A percentile compares a stretch with the other conserved stretches of the same genome.
These are phyloP conservation scores for Antheraea assamensis DNA, from an alignment of 2,888 invertebrate genomes.

Conservation along the genomic window DNA sequence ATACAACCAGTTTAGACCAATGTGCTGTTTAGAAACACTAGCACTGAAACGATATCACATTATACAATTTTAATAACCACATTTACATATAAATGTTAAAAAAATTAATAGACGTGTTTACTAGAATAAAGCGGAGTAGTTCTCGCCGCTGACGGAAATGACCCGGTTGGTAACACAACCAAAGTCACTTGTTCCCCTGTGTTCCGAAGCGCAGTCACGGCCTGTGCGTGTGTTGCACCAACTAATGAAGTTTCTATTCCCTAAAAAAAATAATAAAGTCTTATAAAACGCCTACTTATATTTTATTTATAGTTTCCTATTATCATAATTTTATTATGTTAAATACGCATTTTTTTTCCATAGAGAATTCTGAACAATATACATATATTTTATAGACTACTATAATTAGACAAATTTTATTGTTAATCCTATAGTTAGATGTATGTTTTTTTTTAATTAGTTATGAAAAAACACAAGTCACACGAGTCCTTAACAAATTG, in stretches of 20 bases:
- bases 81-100: background rate
- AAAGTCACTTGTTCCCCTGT: constrained; percentile 77
- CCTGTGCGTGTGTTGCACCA: constrained; percentile 76
- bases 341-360: background rate
- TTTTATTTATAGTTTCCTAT: background rate
- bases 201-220: constrained; percentile 70
- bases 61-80: background rate
- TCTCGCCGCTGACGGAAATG: constrained; percentile 67
- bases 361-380: background rate
- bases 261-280: constrained; percentile 38
- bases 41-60: background rate
- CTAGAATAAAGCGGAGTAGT: constrained; percentile 72
- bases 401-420: no score
- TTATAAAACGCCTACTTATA: no score
- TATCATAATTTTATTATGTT: background rate
- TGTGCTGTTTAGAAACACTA: background rate
- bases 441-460: no score
- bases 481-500: no score
- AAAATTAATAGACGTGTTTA: constrained; percentile 40
- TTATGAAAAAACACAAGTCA: no score
- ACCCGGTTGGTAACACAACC: constrained; percentile 71
- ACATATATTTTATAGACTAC: no score
- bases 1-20: background rate
- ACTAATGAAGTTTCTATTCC: constrained; percentile 76
- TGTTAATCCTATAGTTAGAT: no score